Evolutionary conservation across 2,113 vertebrate genomes (phyloP).

Genomic region (Ctenomys sociabilis): DNA sequence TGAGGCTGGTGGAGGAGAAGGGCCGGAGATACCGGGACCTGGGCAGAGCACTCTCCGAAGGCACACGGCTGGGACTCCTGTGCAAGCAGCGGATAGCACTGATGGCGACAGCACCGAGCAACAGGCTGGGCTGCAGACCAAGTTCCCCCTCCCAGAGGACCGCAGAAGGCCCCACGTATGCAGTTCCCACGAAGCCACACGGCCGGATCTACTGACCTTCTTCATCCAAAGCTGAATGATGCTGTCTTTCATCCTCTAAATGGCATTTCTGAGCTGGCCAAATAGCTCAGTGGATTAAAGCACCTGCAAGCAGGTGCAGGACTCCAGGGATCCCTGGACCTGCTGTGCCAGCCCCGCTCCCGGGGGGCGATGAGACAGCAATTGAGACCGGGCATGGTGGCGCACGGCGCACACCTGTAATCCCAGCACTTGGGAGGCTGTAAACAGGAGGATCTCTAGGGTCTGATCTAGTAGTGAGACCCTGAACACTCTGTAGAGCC

Average conservation of each 20-base stretch:
- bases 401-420: too few relatives aligned
- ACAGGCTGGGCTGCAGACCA: neutral
- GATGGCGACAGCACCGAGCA: neutral
- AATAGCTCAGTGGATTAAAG: too few relatives aligned
- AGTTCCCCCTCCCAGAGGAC: neutral
- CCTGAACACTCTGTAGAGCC: too few relatives aligned
- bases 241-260: conserved; percentile 28
- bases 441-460: too few relatives aligned
- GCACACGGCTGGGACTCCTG: neutral
- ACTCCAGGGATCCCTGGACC: too few relatives aligned
- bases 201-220: conserved; percentile 8
- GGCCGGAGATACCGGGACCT: neutral
- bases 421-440: too few relatives aligned
- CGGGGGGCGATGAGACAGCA: too few relatives aligned
- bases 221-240: neutral
- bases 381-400: too few relatives aligned
- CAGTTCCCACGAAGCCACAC: neutral
- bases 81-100: neutral
- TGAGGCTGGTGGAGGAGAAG: neutral
- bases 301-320: too few relatives aligned
- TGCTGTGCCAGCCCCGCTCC: too few relatives aligned
- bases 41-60: neutral
- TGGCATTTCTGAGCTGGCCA: neutral
- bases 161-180: neutral
- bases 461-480: too few relatives aligned